Evolutionary conservation across 2,888 invertebrate species (phyloP), one percentile per base, ranked within the genome.

Genomic region (Tenthredo notha): DNA sequence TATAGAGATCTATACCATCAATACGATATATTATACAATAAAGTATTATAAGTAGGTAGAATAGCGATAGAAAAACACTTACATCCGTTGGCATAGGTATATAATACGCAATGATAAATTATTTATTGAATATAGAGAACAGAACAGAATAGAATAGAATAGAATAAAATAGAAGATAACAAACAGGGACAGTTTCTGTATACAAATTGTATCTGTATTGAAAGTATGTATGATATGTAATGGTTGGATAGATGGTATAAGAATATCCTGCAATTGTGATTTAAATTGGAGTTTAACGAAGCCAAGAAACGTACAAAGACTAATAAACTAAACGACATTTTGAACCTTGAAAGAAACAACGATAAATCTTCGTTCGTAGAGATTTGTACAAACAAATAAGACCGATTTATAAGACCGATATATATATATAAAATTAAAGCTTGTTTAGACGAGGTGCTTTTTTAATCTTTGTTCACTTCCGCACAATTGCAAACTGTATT

Each of bases 221-320:
- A 50, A n/a, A 50, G 10, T 61, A 61, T 2, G 12, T 61, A 61
- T 25, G 10, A 61, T 61, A 21, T 61, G 25, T 25, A 61, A 21
- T 61, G 61, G 61, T 25, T 61, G 12, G 10, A 0, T 25, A 61
- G 67, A 21, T 67, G 70, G 70, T 33, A 70, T 37, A 40, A 25
- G 70, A 70, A 37, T 70, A 37, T 33, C 70, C 70, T 37, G 43
- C 75, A 47, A 75, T 75, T 75, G 75, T 75, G 43, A 75, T 75
- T 75, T 21, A 75, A 75, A 75, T 75, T 75, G 75, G 47, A 25
- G 47, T 75, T 47, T 25, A 75, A 40, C 25, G 47, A 75, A 47
- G 72, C 25, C 21, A 18, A n/a, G n/a, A 75, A 21, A 40, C 25
- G 75, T n/a, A 75, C 47, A 21, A 25, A 47, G 75, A 47, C 75